Base-by-base conservation (phyloP, 2,888 invertebrate genomes). In the Melitaea athalia region DNA sequence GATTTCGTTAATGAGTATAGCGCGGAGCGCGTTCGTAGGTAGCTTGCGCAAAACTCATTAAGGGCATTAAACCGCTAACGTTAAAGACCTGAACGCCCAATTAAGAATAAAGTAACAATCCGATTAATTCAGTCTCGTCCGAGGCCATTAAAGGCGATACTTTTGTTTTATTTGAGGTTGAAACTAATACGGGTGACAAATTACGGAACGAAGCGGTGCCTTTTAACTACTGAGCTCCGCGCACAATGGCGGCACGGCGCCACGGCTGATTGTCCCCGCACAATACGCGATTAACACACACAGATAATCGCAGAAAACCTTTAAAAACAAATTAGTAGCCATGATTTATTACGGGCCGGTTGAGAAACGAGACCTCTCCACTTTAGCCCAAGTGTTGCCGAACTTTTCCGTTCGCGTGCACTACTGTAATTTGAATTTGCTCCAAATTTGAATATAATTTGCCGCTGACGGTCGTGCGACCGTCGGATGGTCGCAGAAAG, bases 401-500 rank as follows among this genome's bases (percentile, higher is more conserved):
- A 84, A 73, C 81, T 83, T 88, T 85, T 85, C 85, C 81, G 87
- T 85, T 92, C 86, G 92, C 92, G 92, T 92, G 92, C 89, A 79
- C 78, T 87, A 89, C 89, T 75, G 87, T 88, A 92, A 92, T 92
- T 92, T 91, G 83, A 86, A 88, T 88, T 82, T 91, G 91, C 85
- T 91, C 92, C 77, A 90, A 92, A 92, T 92, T 90, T 83, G 91
- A 92, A 92, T 88, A 92, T 92, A 92, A 92, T 92, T 89, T 81
- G 84, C 77, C 77, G 80, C 76, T 78, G 74, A 67, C 70, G 74
- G 68, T 71, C 77, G 79, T 77, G 79, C 72, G 77, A 75, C 73
- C 76, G 74, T 71, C 63, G 77, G 49, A 49, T 57, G 59, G 59
- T 63, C 55, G 67, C 67, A 24, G 67, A 59, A 59, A 42, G 59